Evolutionary conservation across 2,797 vertebrate genomes (phyloP).

Genomic region (Lophius americanus): DNA sequence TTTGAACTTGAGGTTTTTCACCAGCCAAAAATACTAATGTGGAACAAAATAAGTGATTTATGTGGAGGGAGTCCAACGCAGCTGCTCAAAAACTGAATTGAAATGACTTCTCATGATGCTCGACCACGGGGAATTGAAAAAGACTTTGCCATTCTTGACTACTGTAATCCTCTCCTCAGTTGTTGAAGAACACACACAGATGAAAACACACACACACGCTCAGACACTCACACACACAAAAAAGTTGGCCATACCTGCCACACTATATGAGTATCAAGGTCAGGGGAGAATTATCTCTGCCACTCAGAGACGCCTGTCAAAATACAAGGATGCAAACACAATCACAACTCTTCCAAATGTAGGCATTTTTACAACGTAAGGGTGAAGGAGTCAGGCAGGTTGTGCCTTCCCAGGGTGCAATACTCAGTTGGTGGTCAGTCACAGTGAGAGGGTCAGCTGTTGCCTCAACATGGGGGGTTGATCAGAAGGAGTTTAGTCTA

Average conservation of each 20-base stretch:
- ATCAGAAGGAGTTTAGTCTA: constrained; percentile 12
- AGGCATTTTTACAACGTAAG: constrained; percentile 72
- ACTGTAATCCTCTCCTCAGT: constrained; percentile 46
- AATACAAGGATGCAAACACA: constrained; percentile 52
- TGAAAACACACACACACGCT: constrained; percentile 16
- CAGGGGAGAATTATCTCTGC: constrained; percentile 55
- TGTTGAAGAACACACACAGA: constrained; percentile 51
- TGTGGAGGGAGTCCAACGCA: constrained; percentile 22
- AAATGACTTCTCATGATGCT: constrained; percentile 27
- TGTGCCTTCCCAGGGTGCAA: constrained; percentile 49
- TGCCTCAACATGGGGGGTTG: constrained; percentile 41
- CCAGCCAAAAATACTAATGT: constrained; percentile 27
- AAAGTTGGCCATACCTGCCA: constrained; percentile 54
- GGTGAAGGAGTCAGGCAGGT: constrained; percentile 47
- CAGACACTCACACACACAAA: not conserved
- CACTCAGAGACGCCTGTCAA: constrained; percentile 63
- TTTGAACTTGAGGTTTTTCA: constrained; percentile 8
- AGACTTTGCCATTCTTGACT: constrained; percentile 40
- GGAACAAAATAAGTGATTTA: constrained; percentile 23
- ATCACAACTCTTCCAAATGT: constrained; percentile 70
- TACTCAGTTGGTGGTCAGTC: constrained; percentile 69
- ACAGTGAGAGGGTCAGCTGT: constrained; percentile 69
- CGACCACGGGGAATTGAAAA: constrained; percentile 48
- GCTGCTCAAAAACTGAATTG: constrained; percentile 30
- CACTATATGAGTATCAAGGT: constrained; percentile 53